Percentiles rank a stretch among this genome's conserved stretches.
phyloP scores from a whole-genome alignment of 1,140 invertebrate genomes.

The Drosophila fuyamai region DNA sequence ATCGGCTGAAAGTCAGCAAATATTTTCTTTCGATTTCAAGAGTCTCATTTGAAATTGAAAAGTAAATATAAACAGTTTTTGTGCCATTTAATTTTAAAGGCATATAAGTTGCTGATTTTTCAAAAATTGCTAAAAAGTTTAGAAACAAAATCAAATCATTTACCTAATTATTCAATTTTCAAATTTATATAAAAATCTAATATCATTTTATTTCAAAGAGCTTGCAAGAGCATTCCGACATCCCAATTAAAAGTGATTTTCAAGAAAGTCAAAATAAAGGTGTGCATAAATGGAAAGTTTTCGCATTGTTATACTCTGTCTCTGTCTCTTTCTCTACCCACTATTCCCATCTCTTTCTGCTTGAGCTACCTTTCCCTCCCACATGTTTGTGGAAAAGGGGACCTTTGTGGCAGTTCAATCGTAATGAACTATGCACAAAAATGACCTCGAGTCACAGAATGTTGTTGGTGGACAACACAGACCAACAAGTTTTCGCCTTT shows the following conservation, averaged over 20 bases:
- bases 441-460: constrained; percentile 63
- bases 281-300: constrained; percentile 43
- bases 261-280: constrained; percentile 5
- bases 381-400: constrained; percentile 23
- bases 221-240: not conserved
- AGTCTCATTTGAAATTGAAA: too few species aligned
- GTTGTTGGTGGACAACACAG: constrained; percentile 56
- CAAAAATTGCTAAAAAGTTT: too few species aligned
- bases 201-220: too few species aligned
- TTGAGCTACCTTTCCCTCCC: not conserved
- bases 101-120: too few species aligned
- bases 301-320: constrained; percentile 22
- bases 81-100: too few species aligned
- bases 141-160: too few species aligned
- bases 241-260: constrained; percentile 1
- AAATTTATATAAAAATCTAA: not conserved
- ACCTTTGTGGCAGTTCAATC: constrained; percentile 75
- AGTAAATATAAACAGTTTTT: too few species aligned
- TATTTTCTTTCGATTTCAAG: too few species aligned
- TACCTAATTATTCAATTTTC: not conserved
- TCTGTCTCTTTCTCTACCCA: not conserved
- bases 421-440: constrained; percentile 81
- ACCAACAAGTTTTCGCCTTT: constrained; percentile 66
- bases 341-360: not conserved
- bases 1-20: too few species aligned